Evolutionary conservation across 2,797 vertebrate species (phyloP), one percentile per base, ranked within the genome.

Genomic region (Danio tinwini): DNA sequence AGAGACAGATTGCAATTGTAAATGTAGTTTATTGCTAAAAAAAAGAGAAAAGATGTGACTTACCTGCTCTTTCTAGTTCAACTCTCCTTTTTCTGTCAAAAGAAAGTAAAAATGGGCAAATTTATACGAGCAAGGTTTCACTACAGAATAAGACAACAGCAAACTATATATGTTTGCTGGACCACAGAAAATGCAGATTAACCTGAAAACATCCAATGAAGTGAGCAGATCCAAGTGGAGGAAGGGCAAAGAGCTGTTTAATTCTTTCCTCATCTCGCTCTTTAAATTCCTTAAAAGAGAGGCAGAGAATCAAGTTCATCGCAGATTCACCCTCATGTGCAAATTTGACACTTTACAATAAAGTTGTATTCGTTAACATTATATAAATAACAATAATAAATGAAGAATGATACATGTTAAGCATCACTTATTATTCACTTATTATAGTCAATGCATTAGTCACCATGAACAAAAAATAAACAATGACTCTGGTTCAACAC

Each of bases 111-210:
- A 72, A 5, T 7, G 1, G 12, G 5, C 0, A 5, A 29, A 29
- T 29, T 29, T 29, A 29, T 3, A 29, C 1, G 29, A 29, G 1
- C 29, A 29, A 29, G 29, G 42, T 9, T 6, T 45, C 47, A 50
- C 9, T 21, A 2, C 7, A 4, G 6, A 0, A 1, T 2, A 17
- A 42, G n/a, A 63, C 11, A 42, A 5, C 0, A 7, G 6, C 0
- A 17, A 70, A 12, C 14, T 7, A n/a, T 12, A 1, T 11, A 19
- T 56, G 37, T 40, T 53, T 52, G 37, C 14, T 40, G 5, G 50
- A 12, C 7, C 14, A 47, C 1, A 12, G 2, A 61, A 61, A 49
- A 61, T 74, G 55, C 55, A 7, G 53, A 8, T 37, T 16, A 58
- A 61, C 71, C 7, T 47, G 70, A 59, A 73, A 21, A 17, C 29